A percentile compares a stretch with the other conserved stretches of the same genome.
These are phyloP conservation scores for Drosophila prosaltans DNA, from an alignment of 1,140 invertebrate species.

Conservation along the genomic window DNA sequence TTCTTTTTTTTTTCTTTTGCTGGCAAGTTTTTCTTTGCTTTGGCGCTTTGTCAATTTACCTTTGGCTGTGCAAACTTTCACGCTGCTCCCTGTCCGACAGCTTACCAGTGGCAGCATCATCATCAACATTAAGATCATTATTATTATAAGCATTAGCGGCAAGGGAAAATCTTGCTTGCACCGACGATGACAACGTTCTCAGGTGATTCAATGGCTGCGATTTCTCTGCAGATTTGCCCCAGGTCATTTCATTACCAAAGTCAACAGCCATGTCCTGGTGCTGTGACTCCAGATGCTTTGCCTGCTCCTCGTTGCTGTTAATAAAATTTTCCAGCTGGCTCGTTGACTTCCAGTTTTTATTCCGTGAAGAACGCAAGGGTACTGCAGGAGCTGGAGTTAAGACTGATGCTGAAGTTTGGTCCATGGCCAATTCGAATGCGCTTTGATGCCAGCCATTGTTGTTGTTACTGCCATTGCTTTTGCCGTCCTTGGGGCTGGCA, in stretches of 20 bases:
- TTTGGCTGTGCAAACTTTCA: constrained; percentile 70
- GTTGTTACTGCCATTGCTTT: neutral
- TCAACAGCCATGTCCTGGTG: constrained; percentile 64
- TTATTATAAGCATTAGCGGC: constrained; percentile 28
- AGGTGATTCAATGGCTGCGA: constrained; percentile 71
- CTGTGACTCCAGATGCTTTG: constrained; percentile 31
- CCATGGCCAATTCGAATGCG: constrained; percentile 55
- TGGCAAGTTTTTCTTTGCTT: constrained; percentile 21
- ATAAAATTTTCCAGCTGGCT: constrained; percentile 76
- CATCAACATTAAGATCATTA: constrained; percentile 23
- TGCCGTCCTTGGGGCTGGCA: constrained; percentile 21
- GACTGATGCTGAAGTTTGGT: constrained; percentile 7
- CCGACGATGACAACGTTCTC: constrained; percentile 25
- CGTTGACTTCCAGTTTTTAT: constrained; percentile 64
- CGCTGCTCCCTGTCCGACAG: constrained; percentile 31
- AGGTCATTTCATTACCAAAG: constrained; percentile 78
- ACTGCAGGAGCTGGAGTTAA: neutral
- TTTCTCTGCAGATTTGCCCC: constrained; percentile 71
- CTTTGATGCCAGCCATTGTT: constrained; percentile 35
- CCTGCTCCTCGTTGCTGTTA: constrained; percentile 59
- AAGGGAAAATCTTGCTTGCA: constrained; percentile 35
- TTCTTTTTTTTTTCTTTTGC: constrained; percentile 28
- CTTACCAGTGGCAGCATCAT: constrained; percentile 26
- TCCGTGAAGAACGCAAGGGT: constrained; percentile 28
- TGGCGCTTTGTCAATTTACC: constrained; percentile 70